phyloP scores from a whole-genome alignment of 2,797 vertebrate species.

The Toxotes lorentzi region DNA sequence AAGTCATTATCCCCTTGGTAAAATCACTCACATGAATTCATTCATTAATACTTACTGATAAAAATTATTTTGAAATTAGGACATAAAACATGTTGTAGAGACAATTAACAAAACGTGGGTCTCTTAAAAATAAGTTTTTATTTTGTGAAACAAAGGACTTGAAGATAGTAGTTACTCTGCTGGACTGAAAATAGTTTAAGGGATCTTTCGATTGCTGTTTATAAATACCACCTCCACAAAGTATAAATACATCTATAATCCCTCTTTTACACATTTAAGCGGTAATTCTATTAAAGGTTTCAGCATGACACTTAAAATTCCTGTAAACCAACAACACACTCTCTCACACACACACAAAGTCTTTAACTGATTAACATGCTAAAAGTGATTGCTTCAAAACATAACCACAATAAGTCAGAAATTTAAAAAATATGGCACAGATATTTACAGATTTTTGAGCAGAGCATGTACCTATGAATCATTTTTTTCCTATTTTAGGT shows the following conservation, averaged over 20 bases:
- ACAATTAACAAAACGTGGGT: neutral
- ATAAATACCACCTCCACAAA: constrained; percentile 84
- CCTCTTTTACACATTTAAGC: constrained; percentile 78
- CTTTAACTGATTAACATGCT: constrained; percentile 60
- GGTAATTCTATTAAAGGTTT: constrained; percentile 72
- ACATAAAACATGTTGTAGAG: neutral
- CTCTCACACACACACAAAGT: constrained; percentile 59
- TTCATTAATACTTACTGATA: neutral
- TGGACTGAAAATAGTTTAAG: constrained; percentile 75
- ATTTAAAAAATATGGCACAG: constrained; percentile 69
- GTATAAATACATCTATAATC: constrained; percentile 87
- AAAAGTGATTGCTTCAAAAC: constrained; percentile 73
- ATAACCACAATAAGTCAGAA: constrained; percentile 55
- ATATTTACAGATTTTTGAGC: constrained; percentile 80
- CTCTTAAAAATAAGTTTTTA: constrained; percentile 88
- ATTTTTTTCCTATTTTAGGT: constrained; percentile 21
- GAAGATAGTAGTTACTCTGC: constrained; percentile 78
- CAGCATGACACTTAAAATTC: constrained; percentile 76
- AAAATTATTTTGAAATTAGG: neutral
- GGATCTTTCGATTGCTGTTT: constrained; percentile 72
- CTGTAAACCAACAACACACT: constrained; percentile 76
- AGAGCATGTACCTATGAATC: constrained; percentile 45
- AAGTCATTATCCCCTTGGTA: neutral
- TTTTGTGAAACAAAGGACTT: constrained; percentile 84
- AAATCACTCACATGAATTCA: neutral